Percentiles rank a stretch among this genome's conserved stretches.
These are phyloP conservation scores for Pogona vitticeps DNA, from an alignment of 2,113 vertebrate species.

Conservation along the genomic window DNA sequence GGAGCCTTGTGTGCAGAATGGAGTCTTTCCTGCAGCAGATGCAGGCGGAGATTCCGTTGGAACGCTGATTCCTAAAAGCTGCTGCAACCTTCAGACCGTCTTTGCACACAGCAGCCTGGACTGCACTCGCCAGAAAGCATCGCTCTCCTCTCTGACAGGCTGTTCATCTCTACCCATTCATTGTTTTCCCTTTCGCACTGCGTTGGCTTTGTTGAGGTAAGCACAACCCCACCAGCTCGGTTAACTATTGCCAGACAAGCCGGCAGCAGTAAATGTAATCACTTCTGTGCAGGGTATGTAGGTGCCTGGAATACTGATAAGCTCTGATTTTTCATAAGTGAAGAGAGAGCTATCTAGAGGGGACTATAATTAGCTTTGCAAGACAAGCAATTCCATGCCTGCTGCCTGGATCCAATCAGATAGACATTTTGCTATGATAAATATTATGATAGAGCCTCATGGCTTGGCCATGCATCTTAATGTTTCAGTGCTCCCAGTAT, in stretches of 20 bases:
- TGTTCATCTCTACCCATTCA: constrained; percentile 75
- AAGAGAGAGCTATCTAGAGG: constrained; percentile 48
- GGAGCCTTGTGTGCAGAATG: constrained; percentile 47
- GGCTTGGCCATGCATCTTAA: neutral
- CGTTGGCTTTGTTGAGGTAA: constrained; percentile 74
- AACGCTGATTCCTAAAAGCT: constrained; percentile 65
- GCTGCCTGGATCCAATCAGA: constrained; percentile 49
- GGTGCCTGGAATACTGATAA: constrained; percentile 57
- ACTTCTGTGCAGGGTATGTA: constrained; percentile 29
- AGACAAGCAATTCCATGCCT: constrained; percentile 66
- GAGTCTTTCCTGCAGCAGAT: constrained; percentile 38
- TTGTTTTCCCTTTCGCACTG: constrained; percentile 68
- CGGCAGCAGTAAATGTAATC: constrained; percentile 43
- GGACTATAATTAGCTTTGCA: constrained; percentile 69
- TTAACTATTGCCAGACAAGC: constrained; percentile 72
- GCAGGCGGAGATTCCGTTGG: constrained; percentile 53
- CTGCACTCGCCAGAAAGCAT: constrained; percentile 63
- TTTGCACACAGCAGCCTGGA: constrained; percentile 59
- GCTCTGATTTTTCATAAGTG: constrained; percentile 48
- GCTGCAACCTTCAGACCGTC: constrained; percentile 72
- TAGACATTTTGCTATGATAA: constrained; percentile 13
- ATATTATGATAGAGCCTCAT: neutral
- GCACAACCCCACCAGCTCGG: constrained; percentile 66
- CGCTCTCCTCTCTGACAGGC: constrained; percentile 32
- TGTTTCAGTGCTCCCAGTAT: neutral